Base-by-base conservation (phyloP, 2,888 invertebrate species). In the Drosophila subquinaria region DNA sequence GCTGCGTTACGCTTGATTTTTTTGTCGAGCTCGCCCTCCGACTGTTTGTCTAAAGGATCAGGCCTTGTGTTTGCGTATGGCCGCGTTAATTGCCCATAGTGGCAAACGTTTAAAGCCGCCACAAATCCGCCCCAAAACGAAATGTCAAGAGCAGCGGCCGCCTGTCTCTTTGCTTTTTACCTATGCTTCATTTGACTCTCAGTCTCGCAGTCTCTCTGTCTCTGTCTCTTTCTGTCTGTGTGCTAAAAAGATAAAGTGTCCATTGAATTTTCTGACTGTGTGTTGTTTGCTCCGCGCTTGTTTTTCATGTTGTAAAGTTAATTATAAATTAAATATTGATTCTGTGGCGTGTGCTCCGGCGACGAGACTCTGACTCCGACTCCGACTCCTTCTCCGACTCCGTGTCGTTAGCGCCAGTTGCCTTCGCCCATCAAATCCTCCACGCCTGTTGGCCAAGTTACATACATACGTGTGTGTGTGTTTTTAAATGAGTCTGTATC, bases 261-360 rank as follows among this genome's bases (percentile, higher is more conserved):
- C 47, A 38, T 48, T 38, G 30, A 59, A 47, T 50, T 50, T 55
- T 50, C 38, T 43, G 13, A 5, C 11, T 38, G 11, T 4, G 8
- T 51, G 53, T 68, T 68, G 61, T 59, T 69, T 59, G 75, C 76
- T 73, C 63, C 70, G 69, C 79, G 69, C 74, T 83, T 90, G 90
- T 90, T 90, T 81, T 82, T 69, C 79, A 81, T 82, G 81, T 79
- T 89, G 88, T 89, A 83, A 91, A 92, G 92, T 92, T 92, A 92
- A 92, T 92, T 92, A 91, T 91, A 92, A 92, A 90, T 92, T 91
- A 92, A 92, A 92, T 92, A 92, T 92, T 92, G 91, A 91, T 92
- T 90, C 89, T 90, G 86, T 69, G 78, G 66, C 79, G 86, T 89
- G 86, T 63, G 80, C 67, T 45, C 13, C 53, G 42, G 52, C 48